Conservation (phyloP, 2,113 vertebrate genomes). For the Plectropomus leopardus region DNA sequence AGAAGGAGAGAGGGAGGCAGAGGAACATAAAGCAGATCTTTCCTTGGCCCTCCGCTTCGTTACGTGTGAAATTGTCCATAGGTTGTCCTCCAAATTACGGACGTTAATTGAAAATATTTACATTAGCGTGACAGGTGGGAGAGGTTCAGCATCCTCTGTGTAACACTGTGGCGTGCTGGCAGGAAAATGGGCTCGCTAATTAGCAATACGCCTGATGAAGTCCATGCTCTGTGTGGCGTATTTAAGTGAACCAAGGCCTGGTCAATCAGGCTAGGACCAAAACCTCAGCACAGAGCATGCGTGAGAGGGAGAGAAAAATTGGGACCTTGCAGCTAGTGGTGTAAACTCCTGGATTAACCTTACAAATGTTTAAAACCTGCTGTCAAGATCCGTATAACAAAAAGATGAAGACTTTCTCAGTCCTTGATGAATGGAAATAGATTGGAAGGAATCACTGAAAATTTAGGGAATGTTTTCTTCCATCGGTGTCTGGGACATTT, state of each 20-base stretch:
- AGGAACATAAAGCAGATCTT: constrained; percentile 69
- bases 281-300: constrained; percentile 28
- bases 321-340: constrained; percentile 23
- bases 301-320: not conserved
- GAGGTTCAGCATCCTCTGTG: constrained; percentile 56
- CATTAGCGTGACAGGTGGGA: constrained; percentile 72
- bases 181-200: constrained; percentile 66
- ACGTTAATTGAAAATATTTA: constrained; percentile 83
- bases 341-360: constrained; percentile 33
- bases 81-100: constrained; percentile 76
- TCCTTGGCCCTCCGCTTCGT: constrained; percentile 63
- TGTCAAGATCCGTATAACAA: constrained; percentile 19
- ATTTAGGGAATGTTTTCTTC: constrained; percentile 64
- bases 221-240: constrained; percentile 68
- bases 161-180: constrained; percentile 60
- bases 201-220: constrained; percentile 74
- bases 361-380: constrained; percentile 17
- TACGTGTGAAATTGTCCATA: constrained; percentile 77
- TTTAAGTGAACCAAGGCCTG: constrained; percentile 60
- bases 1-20: constrained; percentile 27
- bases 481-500: constrained; percentile 62
- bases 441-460: constrained; percentile 38
- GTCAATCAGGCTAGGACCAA: constrained; percentile 44
- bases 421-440: constrained; percentile 58
- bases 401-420: constrained; percentile 16